phyloP scores from a whole-genome alignment of 2,888 invertebrate species.

The Standfussiana lucernea region DNA sequence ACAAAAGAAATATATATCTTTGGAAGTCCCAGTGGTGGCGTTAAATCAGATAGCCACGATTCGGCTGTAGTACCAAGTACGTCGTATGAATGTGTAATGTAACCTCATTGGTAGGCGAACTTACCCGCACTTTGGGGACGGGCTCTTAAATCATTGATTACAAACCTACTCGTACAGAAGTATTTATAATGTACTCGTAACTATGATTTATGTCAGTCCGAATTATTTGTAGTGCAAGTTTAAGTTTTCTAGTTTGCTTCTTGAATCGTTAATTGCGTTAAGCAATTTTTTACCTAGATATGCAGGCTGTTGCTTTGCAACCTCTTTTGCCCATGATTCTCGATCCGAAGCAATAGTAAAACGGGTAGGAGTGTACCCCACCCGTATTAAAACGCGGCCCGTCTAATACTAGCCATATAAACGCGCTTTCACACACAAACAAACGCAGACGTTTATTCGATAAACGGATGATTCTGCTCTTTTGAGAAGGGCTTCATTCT shows the following conservation, averaged over 20 bases:
- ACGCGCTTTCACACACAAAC: too few relatives aligned
- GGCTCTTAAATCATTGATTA: conserved; percentile 39
- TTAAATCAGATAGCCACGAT: conserved; percentile 57
- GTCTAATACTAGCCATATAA: too few relatives aligned
- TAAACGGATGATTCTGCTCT: too few relatives aligned
- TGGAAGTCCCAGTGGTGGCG: conserved; percentile 37
- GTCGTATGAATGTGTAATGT: conserved; percentile 51
- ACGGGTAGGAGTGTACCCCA: too few relatives aligned
- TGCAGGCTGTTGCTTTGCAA: too few relatives aligned
- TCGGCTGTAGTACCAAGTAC: conserved; percentile 14
- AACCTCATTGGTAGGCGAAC: conserved; percentile 22
- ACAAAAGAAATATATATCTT: conserved; percentile 53
- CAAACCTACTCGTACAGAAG: not conserved
- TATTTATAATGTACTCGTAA: conserved; percentile 29
- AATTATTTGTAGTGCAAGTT: not conserved
- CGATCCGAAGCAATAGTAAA: too few relatives aligned
- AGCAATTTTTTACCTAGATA: too few relatives aligned
- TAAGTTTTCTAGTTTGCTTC: not conserved
- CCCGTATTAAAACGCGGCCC: too few relatives aligned
- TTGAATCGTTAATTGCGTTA: not conserved
- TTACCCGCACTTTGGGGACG: conserved; percentile 1
- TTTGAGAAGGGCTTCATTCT: too few relatives aligned
- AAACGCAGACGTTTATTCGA: too few relatives aligned
- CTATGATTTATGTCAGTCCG: not conserved
- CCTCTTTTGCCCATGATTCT: too few relatives aligned